Evolutionary conservation across 2,797 vertebrate species (phyloP).

Genomic region (Siniperca obscura): DNA sequence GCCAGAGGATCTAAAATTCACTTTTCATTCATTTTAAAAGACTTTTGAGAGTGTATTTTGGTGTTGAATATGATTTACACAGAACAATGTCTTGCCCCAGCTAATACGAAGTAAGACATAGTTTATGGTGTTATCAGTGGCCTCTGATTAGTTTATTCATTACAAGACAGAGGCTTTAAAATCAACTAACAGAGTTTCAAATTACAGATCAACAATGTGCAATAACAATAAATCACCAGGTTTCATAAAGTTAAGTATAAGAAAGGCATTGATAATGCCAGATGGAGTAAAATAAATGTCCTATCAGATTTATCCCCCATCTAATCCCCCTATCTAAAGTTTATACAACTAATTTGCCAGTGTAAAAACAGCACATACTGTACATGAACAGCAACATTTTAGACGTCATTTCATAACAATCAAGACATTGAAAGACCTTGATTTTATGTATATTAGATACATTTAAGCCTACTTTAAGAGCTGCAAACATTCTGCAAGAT

Average conservation of each 20-base stretch:
- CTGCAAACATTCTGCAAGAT: not conserved
- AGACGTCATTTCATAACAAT: not conserved
- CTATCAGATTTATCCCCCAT: not conserved
- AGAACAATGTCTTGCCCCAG: not conserved
- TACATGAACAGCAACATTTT: not conserved
- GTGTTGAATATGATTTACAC: not conserved
- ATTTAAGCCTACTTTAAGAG: not conserved
- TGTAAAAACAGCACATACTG: not conserved
- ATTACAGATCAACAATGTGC: constrained; percentile 22
- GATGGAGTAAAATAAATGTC: not conserved
- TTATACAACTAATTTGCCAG: not conserved
- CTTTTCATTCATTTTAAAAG: not conserved
- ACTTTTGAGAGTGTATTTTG: not conserved
- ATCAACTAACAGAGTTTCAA: not conserved
- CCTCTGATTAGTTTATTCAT: constrained; percentile 41
- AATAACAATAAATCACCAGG: not conserved
- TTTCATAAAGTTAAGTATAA: not conserved
- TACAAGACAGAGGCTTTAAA: constrained; percentile 25
- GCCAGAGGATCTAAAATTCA: not conserved
- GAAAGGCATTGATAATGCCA: not conserved
- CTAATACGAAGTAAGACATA: too few species aligned
- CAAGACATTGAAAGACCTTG: not conserved
- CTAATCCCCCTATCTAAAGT: not conserved
- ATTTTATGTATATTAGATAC: not conserved
- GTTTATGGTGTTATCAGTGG: constrained; percentile 26